phyloP scores from a whole-genome alignment of 2,797 vertebrate species.

The Spheniscus humboldti region DNA sequence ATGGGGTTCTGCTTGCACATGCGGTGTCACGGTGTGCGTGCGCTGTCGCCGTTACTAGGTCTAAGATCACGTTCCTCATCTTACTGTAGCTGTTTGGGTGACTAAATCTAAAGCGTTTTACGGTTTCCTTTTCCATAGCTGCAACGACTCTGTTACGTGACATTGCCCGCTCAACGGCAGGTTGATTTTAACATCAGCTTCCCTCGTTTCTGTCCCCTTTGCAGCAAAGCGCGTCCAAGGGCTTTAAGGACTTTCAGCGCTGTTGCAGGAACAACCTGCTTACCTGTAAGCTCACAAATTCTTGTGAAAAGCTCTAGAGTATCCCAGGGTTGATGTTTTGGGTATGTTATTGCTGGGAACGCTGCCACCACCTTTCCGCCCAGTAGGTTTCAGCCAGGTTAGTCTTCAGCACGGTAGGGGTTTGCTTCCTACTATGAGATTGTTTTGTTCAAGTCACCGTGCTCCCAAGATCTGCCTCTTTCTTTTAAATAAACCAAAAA shows the following conservation, averaged over 20 bases:
- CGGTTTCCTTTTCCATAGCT: neutral
- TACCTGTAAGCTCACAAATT: neutral
- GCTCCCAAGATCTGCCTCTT: conserved; percentile 35
- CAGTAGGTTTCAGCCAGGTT: neutral
- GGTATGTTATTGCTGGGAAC: neutral
- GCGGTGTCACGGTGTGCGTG: neutral
- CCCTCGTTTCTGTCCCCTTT: neutral
- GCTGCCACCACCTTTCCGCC: neutral
- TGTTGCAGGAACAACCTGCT: neutral
- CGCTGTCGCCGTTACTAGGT: accelerated
- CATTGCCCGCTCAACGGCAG: neutral
- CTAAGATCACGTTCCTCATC: neutral
- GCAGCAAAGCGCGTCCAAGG: neutral
- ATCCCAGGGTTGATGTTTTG: neutral
- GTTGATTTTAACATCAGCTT: neutral
- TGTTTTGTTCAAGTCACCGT: neutral
- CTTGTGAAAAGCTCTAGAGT: neutral
- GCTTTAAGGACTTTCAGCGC: neutral
- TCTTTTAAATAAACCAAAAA: conserved; percentile 45
- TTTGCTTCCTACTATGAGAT: neutral
- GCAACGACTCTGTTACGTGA: accelerated
- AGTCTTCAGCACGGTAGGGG: neutral
- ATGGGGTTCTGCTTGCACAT: accelerated
- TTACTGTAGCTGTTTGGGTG: neutral
- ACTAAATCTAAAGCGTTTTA: neutral